Evolutionary conservation across 2,888 invertebrate species (phyloP).

Genomic region (Suillia variegata): DNA sequence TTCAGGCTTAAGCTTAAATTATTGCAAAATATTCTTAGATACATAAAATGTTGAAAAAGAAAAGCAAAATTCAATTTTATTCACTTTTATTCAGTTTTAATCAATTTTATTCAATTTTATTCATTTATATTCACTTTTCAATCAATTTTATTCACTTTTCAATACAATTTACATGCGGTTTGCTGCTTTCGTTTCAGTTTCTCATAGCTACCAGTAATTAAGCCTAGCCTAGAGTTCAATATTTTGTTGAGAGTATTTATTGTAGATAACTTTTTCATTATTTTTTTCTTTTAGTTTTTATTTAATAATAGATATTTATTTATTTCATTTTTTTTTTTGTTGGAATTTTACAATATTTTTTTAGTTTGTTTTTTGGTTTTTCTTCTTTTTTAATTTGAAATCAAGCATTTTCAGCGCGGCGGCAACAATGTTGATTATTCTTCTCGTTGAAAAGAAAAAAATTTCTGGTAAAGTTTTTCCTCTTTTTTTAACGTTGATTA

Average conservation of each 20-base stretch:
- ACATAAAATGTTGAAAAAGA: not conserved
- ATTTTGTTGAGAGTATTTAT: not conserved
- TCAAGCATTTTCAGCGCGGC: slow-evolving; percentile 47
- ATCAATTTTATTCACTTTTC: not conserved
- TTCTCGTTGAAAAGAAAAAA: no score
- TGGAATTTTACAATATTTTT: slow-evolving; percentile 6
- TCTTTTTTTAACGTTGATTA: not conserved
- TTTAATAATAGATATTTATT: slow-evolving; percentile 32
- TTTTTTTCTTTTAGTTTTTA: slow-evolving; percentile 14
- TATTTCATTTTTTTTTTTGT: slow-evolving; percentile 6
- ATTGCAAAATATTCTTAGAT: not conserved
- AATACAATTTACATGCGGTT: not conserved
- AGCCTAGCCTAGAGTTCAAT: not conserved
- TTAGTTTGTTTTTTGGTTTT: slow-evolving; percentile 10
- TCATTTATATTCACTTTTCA: not conserved
- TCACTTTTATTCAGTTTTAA: no score
- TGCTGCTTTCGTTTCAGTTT: not conserved
- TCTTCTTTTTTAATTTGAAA: slow-evolving; percentile 17
- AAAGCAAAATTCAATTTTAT: not conserved
- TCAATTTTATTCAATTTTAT: no score
- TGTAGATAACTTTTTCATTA: not conserved
- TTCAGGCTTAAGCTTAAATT: not conserved
- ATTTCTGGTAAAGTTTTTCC: slow-evolving; percentile 11
- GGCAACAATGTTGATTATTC: slow-evolving; percentile 49
- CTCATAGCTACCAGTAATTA: not conserved